Evolutionary conservation across 2,797 vertebrate species (phyloP), one percentile per base, ranked within the genome.

Genomic region (Decapterus maruadsi): DNA sequence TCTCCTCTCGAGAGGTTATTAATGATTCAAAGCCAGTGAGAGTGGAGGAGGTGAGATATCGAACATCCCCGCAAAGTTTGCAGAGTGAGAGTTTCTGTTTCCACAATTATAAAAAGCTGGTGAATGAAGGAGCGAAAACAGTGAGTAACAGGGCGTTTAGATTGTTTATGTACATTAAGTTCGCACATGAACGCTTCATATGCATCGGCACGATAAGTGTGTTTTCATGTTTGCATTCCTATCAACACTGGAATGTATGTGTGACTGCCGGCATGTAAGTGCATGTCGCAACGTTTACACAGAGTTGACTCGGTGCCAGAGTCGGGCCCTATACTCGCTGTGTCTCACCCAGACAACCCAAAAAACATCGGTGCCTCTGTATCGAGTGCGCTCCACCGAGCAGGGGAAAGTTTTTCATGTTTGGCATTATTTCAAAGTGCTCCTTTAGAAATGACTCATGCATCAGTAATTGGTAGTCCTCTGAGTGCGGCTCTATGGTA

Each of bases 391-490:
- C 90, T 87, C 70, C 81, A 78, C 53, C 45, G 77, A 84, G 76
- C 87, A 80, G 69, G 72, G 67, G 59, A 83, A 88, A 81, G 81
- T 89, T 90, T 87, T 81, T 89, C 84, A 77, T 89, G 79, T 92
- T 90, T 90, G 77, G 63, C 83, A 66, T 90, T 80, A 73, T 89
- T 88, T 90, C 70, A 84, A 87, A 91, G 89, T 84, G 81, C 80
- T 88, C 70, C 85, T 89, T 91, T 87, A 80, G 72, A 87, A 83
- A 67, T 73, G 83, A 88, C 81, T 90, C 85, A 83, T 83, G 86
- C 90, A 74, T 92, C 80, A 79, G 74, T 91, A 88, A 90, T 68
- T 58, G 72, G 34, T 66, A 0, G 78, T 86, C 72, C 78, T 84
- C 75, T 16, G 79, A 87, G 87, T 53, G 61, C 14, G 36, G 68